Conservation (phyloP, 1,140 invertebrate species). For the Bombus sibiricus region DNA sequence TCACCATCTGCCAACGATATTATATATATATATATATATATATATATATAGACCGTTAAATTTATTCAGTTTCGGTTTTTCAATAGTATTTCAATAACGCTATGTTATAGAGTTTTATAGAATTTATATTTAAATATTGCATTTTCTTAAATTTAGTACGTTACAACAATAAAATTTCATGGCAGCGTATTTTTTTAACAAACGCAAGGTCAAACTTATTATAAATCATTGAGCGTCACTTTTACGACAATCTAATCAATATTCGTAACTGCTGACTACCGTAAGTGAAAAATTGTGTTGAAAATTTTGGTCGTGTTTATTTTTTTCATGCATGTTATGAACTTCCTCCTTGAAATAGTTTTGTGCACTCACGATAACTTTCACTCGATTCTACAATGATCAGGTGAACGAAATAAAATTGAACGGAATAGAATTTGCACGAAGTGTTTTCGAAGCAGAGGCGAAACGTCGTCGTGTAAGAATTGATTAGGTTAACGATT, state of each 20-base stretch:
- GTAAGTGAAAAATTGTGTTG: background rate
- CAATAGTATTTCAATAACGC: background rate
- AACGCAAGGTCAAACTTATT: no score
- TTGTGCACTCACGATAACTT: background rate
- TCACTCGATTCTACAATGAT: background rate
- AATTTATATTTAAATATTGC: no score
- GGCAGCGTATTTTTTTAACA: no score
- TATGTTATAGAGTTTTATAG: no score
- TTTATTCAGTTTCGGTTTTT: background rate
- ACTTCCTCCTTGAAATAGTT: background rate
- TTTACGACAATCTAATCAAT: background rate
- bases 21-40: background rate
- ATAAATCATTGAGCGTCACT: no score
- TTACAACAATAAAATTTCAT: no score
- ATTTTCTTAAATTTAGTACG: no score
- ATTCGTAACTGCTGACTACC: background rate
- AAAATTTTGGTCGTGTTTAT: background rate
- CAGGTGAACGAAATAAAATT: background rate
- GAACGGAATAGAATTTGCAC: background rate
- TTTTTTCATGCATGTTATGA: background rate
- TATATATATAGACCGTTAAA: background rate
- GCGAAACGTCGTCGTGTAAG: background rate
- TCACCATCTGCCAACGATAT: slow-evolving; percentile 52
- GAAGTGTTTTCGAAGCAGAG: no score
- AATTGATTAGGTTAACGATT: slow-evolving; percentile 21